phyloP scores from a whole-genome alignment of 2,888 invertebrate species.

The Blastobasis lacticolella region DNA sequence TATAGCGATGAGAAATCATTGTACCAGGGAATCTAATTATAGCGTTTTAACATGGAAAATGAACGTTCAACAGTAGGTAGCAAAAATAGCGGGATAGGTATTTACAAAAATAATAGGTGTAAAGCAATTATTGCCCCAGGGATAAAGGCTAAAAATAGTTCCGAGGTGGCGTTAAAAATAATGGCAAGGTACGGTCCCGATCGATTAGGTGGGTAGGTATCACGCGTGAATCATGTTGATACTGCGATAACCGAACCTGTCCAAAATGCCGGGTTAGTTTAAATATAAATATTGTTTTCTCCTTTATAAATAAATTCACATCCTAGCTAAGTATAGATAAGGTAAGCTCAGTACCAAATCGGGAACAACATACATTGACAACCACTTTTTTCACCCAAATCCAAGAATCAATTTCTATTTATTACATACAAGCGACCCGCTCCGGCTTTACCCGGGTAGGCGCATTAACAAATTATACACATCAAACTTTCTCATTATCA shows the following conservation, averaged over 20 bases:
- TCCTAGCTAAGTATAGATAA: not conserved
- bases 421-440: too few relatives aligned
- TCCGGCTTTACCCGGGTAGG: too few relatives aligned
- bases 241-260: too few relatives aligned
- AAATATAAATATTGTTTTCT: not conserved
- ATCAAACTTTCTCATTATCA: too few relatives aligned
- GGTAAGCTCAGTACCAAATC: too few relatives aligned
- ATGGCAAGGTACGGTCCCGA: conserved; percentile 25
- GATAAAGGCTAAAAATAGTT: conserved; percentile 51
- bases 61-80: not conserved
- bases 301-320: not conserved
- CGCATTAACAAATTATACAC: too few relatives aligned
- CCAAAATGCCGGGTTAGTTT: not conserved
- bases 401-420: too few relatives aligned
- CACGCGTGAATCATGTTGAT: too few relatives aligned
- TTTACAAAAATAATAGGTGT: conserved; percentile 28
- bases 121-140: conserved; percentile 46
- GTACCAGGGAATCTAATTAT: conserved; percentile 7
- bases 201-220: too few relatives aligned
- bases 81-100: conserved; percentile 3
- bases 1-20: conserved; percentile 1
- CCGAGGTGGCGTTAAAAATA: conserved; percentile 50
- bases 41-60: conserved; percentile 4
- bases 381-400: too few relatives aligned
- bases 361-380: too few relatives aligned